Evolutionary conservation across 2,797 vertebrate genomes (phyloP).

Genomic region (Aldrovandia affinis): DNA sequence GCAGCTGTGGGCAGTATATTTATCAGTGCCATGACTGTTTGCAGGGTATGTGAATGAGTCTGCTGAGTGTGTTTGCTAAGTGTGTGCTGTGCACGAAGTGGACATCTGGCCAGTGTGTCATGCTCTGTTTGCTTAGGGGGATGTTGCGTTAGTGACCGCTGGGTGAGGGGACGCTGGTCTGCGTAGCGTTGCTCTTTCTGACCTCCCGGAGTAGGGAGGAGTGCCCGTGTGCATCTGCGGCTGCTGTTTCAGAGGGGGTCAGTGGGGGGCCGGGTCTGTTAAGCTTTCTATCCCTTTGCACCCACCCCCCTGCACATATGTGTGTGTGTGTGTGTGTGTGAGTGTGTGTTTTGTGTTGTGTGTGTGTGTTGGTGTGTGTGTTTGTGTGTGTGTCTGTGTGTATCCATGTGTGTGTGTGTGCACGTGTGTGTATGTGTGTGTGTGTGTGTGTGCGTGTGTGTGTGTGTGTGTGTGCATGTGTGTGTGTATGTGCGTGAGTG

Average conservation of each 20-base stretch:
- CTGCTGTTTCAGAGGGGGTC: neutral
- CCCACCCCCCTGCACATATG: neutral
- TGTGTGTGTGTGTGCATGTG: constrained; percentile 65
- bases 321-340: constrained; percentile 62
- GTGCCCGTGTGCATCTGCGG: neutral
- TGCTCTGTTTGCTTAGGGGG: neutral
- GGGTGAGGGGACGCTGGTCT: neutral
- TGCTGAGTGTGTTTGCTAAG: neutral
- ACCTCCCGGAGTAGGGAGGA: neutral
- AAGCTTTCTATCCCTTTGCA: neutral
- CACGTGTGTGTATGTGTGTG: neutral
- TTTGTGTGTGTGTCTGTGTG: constrained; percentile 60
- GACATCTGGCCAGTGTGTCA: constrained; percentile 10
- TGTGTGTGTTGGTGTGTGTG: constrained; percentile 40
- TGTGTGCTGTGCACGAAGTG: neutral
- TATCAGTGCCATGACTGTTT: neutral
- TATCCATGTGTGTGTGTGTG: constrained; percentile 20
- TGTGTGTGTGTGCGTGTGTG: constrained; percentile 32
- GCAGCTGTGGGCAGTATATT: neutral
- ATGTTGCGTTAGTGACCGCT: neutral
- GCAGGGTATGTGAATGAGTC: constrained; percentile 7
- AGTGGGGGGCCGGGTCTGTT: neutral
- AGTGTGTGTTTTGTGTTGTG: constrained; percentile 36
- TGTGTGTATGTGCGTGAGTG: constrained; percentile 20
- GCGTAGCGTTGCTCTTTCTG: neutral